Percentiles rank a stretch among this genome's conserved stretches.
These are phyloP conservation scores for Lasioglossum figueresi DNA, from an alignment of 2,888 invertebrate species.

Conservation along the genomic window DNA sequence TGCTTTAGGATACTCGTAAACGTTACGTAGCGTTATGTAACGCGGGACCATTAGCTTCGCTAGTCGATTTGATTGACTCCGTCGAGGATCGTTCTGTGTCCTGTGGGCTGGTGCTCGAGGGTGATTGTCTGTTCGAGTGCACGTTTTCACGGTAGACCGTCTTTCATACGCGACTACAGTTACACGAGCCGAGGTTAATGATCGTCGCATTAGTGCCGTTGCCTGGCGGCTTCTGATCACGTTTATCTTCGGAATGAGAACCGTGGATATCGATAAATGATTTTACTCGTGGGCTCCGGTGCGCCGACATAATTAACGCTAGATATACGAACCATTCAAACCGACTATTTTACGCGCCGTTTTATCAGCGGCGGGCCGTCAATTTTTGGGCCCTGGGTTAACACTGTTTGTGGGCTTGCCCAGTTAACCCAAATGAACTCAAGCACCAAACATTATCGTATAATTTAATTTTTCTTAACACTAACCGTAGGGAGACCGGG, in stretches of 20 bases:
- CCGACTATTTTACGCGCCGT: background rate
- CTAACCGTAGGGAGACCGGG: too few relatives aligned
- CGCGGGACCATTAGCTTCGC: background rate
- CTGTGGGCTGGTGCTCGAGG: background rate
- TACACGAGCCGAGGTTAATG: conserved; percentile 26
- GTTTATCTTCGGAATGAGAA: conserved; percentile 21
- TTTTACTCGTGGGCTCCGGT: background rate
- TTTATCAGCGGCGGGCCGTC: too few relatives aligned
- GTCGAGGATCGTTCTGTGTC: background rate
- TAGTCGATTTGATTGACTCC: conserved; percentile 30
- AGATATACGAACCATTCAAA: conserved; percentile 4
- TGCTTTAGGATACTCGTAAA: conserved; percentile 13
- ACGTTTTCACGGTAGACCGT: conserved; percentile 1
- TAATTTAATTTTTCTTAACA: too few relatives aligned
- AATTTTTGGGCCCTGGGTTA: too few relatives aligned
- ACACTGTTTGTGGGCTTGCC: too few relatives aligned
- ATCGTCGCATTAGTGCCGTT: conserved; percentile 12
- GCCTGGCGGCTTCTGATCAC: conserved; percentile 10
- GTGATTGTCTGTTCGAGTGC: conserved; percentile 20
- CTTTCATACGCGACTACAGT: background rate
- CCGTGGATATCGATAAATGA: background rate
- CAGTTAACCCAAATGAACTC: too few relatives aligned
- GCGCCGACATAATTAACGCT: background rate
- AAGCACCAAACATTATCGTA: too few relatives aligned
- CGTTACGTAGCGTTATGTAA: conserved; percentile 5